phyloP scores from a whole-genome alignment of 53 echinoderm and acorn worm species.

The Arbacia lixula region DNA sequence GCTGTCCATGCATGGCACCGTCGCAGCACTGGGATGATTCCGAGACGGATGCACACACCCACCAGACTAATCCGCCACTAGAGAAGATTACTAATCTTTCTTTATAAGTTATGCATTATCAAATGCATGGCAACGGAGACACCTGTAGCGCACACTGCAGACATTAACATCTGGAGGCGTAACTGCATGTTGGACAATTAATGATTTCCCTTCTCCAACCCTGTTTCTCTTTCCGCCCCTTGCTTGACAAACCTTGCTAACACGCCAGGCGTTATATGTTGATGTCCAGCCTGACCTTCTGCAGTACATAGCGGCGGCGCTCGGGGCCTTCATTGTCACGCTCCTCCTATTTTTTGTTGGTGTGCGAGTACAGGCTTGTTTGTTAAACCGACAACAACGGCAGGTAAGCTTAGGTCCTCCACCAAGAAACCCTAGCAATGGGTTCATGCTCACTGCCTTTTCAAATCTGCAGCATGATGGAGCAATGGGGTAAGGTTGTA shows the following conservation, averaged over 20 bases:
- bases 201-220: conserved; percentile 2
- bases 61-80: too few species aligned
- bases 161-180: too few species aligned
- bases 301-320: conserved; percentile 41
- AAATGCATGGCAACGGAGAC: too few species aligned
- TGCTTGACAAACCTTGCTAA: background rate
- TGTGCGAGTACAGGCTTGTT: conserved; percentile 48
- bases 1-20: background rate
- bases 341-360: conserved; percentile 47
- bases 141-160: too few species aligned
- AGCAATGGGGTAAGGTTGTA: too few species aligned
- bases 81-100: too few species aligned
- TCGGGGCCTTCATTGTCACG: conserved; percentile 54
- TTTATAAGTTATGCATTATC: too few species aligned
- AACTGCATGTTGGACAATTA: background rate
- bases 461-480: too few species aligned
- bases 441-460: too few species aligned
- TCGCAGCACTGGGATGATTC: background rate
- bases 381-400: conserved; percentile 26
- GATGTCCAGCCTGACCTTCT: conserved; percentile 38
- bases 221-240: background rate
- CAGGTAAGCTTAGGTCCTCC: too few species aligned
- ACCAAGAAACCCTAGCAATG: too few species aligned
- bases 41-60: too few species aligned
- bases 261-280: conserved; percentile 20